A percentile compares a stretch with the other conserved stretches of the same genome.
Evolutionary conservation across 2,888 invertebrate genomes (phyloP).

Genomic region (Diarsia mendica): DNA sequence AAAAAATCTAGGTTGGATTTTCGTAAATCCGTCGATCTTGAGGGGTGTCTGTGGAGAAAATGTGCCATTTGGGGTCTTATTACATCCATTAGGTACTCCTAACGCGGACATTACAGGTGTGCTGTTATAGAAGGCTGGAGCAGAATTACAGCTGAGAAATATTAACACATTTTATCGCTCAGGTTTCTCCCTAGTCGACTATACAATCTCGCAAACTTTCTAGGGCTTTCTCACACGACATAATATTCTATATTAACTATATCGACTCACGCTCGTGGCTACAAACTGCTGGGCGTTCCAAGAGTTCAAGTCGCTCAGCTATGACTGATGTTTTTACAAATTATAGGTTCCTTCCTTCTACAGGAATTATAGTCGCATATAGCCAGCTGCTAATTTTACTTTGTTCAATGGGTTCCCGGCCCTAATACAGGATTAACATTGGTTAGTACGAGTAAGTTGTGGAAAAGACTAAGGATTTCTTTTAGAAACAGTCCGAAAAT

Average conservation of each 20-base stretch:
- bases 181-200: not conserved
- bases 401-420: not conserved
- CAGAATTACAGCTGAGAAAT: not conserved
- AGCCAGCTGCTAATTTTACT: not conserved
- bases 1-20: not conserved
- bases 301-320: constrained; percentile 2
- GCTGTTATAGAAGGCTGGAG: not conserved
- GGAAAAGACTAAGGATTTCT: not conserved
- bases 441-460: not conserved
- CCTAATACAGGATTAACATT: not conserved
- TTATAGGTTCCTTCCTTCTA: not conserved
- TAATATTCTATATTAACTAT: constrained; percentile 1
- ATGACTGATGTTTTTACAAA: constrained; percentile 16
- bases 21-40: not conserved
- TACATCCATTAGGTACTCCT: not conserved
- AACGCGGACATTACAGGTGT: not conserved
- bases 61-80: too few species aligned
- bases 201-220: constrained; percentile 16
- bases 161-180: not conserved
- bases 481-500: not conserved
- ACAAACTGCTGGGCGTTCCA: not conserved
- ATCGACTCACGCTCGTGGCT: not conserved
- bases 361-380: not conserved
- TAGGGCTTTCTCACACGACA: not conserved
- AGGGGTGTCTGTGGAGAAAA: not conserved